These are phyloP conservation scores for Merops nubicus DNA, from an alignment of 2,113 vertebrate species.

Conservation along the genomic window DNA sequence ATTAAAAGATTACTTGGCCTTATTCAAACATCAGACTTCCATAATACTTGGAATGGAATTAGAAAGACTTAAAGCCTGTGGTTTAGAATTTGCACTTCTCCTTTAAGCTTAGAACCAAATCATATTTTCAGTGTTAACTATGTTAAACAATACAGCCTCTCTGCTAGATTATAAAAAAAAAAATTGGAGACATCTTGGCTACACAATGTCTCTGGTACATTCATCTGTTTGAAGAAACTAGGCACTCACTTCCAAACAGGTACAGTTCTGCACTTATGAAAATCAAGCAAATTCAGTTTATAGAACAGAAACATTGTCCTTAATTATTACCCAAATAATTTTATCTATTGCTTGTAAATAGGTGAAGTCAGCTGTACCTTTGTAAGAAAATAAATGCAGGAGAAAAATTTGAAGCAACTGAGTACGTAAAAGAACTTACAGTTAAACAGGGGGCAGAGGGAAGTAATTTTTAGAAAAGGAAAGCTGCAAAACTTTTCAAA, in stretches of 20 bases:
- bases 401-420: not conserved
- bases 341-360: not conserved
- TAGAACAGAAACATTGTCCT: not conserved
- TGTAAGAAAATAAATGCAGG: not conserved
- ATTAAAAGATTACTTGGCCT: conserved; percentile 48
- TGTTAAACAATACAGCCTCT: not conserved
- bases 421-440: not conserved
- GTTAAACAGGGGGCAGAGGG: not conserved
- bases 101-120: conserved; percentile 32
- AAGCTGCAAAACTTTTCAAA: not conserved
- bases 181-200: not conserved
- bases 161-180: conserved; percentile 9
- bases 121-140: not conserved
- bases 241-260: not conserved
- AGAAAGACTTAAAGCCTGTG: conserved; percentile 3
- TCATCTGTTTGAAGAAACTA: conserved; percentile 5
- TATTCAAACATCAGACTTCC: conserved; percentile 53
- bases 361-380: not conserved
- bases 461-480: not conserved
- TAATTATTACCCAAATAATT: not conserved
- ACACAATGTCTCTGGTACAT: not conserved
- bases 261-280: not conserved
- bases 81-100: conserved; percentile 42
- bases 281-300: not conserved
- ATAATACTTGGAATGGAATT: conserved; percentile 56